Evolutionary conservation across 2,113 vertebrate species (phyloP).

Genomic region (Pterocles burchelli): DNA sequence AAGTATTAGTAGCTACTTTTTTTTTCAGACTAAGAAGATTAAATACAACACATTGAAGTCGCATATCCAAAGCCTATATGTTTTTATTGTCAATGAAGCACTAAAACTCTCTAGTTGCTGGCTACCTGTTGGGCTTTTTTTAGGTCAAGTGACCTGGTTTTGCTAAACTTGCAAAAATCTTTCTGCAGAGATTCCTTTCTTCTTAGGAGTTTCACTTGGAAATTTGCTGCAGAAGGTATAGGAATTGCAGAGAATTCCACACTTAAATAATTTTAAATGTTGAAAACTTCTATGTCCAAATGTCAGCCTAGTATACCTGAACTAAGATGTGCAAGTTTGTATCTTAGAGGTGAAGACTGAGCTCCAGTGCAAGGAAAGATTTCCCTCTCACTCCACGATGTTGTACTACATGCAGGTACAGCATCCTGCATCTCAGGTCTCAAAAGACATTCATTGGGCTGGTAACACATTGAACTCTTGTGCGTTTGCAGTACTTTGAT

Average conservation of each 20-base stretch:
- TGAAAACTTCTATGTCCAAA: neutral
- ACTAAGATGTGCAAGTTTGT: neutral
- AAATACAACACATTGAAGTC: neutral
- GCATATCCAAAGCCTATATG: neutral
- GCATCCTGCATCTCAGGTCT: accelerated
- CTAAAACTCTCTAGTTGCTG: neutral
- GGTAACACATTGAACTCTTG: too few relatives aligned
- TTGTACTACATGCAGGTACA: neutral
- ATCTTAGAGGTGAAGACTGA: neutral
- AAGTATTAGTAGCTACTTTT: neutral
- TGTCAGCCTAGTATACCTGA: neutral
- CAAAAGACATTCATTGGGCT: neutral
- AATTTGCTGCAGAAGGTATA: neutral
- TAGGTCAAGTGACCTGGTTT: neutral
- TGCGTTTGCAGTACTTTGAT: neutral
- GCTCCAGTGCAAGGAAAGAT: neutral
- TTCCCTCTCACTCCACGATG: neutral
- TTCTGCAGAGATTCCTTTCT: neutral
- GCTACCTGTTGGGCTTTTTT: neutral
- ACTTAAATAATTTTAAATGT: neutral
- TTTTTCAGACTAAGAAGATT: neutral
- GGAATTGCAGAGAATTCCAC: neutral
- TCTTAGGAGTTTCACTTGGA: neutral
- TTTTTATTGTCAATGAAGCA: neutral
- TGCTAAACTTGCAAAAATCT: neutral